Conservation (phyloP, 2,797 vertebrate species). For the Acrossocheilus fasciatus region DNA sequence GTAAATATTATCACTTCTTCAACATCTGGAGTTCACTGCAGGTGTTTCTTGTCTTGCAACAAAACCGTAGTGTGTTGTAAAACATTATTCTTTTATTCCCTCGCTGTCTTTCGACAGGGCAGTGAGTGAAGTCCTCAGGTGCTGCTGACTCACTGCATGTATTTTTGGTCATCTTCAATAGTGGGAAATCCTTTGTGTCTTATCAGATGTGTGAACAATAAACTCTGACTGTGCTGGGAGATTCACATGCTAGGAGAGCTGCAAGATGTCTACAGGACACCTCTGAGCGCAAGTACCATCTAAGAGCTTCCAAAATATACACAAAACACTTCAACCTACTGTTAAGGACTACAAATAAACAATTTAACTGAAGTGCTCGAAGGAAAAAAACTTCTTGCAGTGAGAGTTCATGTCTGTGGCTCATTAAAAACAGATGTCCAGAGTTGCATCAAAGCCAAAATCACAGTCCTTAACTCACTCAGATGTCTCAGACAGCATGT, state of each 20-base stretch:
- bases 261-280: slow-evolving; percentile 33
- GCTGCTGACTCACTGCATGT: slow-evolving; percentile 56
- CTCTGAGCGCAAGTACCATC: neutral
- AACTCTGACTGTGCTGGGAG: slow-evolving; percentile 64
- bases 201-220: slow-evolving; percentile 82
- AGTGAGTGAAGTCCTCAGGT: slow-evolving; percentile 49
- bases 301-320: slow-evolving; percentile 2
- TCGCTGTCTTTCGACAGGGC: slow-evolving; percentile 36
- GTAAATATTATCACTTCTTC: neutral
- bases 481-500: slow-evolving; percentile 55
- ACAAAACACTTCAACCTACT: slow-evolving; percentile 4
- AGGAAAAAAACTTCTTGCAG: neutral
- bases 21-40: slow-evolving; percentile 30
- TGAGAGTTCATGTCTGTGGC: slow-evolving; percentile 18
- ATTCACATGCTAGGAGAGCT: slow-evolving; percentile 31
- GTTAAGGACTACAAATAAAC: slow-evolving; percentile 8
- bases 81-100: neutral
- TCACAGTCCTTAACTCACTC: slow-evolving; percentile 32
- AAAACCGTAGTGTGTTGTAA: neutral
- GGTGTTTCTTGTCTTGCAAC: slow-evolving; percentile 38
- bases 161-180: slow-evolving; percentile 67
- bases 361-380: neutral
- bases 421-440: slow-evolving; percentile 72
- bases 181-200: slow-evolving; percentile 81
- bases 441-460: slow-evolving; percentile 61